Evolutionary conservation across 2,797 vertebrate genomes (phyloP).

Genomic region (Enteromius unitaeniatus): DNA sequence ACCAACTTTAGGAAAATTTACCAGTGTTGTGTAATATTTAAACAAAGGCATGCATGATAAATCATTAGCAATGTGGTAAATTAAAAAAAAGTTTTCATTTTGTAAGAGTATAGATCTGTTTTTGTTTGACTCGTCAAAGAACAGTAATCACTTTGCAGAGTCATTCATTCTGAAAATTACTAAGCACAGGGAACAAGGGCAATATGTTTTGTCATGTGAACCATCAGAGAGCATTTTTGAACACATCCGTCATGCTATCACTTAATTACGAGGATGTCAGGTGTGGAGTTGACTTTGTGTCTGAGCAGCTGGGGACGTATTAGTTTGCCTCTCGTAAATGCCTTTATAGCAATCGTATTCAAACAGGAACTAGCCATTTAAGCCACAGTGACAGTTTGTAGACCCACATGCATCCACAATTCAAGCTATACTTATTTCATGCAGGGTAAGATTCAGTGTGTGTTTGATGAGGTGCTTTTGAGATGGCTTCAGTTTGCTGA

Average conservation of each 20-base stretch:
- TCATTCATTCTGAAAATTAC: background rate
- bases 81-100: background rate
- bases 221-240: constrained; percentile 21
- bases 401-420: background rate
- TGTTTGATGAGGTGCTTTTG: background rate
- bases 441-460: background rate
- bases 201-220: constrained; percentile 3
- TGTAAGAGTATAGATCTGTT: background rate
- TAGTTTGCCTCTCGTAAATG: constrained; percentile 14
- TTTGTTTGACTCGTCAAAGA: constrained; percentile 3
- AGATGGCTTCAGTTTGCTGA: background rate
- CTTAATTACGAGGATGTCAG: constrained; percentile 28
- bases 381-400: background rate
- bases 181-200: background rate
- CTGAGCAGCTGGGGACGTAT: constrained; percentile 7
- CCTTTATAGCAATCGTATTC: constrained; percentile 16
- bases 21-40: background rate
- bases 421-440: constrained; percentile 12
- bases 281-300: constrained; percentile 12
- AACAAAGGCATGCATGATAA: background rate
- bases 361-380: constrained; percentile 7
- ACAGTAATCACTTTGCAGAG: background rate
- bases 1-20: background rate
- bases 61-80: background rate
- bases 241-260: constrained; percentile 21